Evolutionary conservation across 2,888 invertebrate genomes (phyloP), one percentile per base, ranked within the genome.

Genomic region (Orthosia incerta): DNA sequence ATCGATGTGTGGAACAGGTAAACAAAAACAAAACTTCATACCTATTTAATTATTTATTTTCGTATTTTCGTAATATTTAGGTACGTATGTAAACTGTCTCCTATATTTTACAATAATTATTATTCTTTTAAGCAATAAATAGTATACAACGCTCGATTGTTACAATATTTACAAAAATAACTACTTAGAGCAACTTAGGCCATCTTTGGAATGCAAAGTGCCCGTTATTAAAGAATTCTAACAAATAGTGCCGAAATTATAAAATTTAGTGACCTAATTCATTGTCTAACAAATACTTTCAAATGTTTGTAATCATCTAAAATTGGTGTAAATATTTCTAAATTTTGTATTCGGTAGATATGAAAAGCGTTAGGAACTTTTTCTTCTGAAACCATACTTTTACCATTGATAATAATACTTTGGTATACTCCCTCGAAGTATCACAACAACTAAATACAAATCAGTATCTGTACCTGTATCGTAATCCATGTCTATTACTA

Each of bases 131-230:
- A 89, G 88, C 90, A 95, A 95, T 95, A 96, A 96, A 96, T 95
- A 95, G 89, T 93, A 86, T 84, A 94, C 92, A 92, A 91, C 91
- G 92, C 89, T 90, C 76, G 74, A 88, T 90, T 85, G 84, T 89
- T 92, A 94, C 92, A 92, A 90, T 94, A 94, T 93, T 88, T 93
- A 95, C 93, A 94, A 87, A 89, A 89, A 85, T 83, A 80, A 80
- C 76, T 81, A 84, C 74, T 46, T 87, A 76, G 67, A 69, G 65
- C 71, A 76, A 48, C 48, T 65, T 83, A 73, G 76, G 71, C 69
- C 76, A 77, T 83, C 77, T 72, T 71, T 71, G 81, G 74, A 77
- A 87, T 79, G 78, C 75, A 59, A 59, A 74, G 66, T 71, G 81
- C 79, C 86, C 78, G 9, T 45, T 45, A 65, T 59, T 74, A 79